Conservation (phyloP, 2,888 invertebrate species). For the Hyppa rectilinea region DNA sequence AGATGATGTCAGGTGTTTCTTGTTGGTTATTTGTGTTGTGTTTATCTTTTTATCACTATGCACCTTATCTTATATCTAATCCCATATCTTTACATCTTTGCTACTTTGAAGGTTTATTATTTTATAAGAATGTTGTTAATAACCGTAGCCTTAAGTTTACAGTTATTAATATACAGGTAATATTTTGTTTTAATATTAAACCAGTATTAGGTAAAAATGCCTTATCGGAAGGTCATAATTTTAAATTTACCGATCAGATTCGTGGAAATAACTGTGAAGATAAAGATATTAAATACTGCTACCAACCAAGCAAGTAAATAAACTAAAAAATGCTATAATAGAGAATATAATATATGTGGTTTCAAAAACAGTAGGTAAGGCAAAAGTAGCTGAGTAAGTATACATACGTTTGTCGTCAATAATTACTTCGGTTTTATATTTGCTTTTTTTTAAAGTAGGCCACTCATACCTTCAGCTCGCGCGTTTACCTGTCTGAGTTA, state of each 20-base stretch:
- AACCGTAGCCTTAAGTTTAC: background rate
- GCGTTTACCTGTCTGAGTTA: slow-evolving; percentile 68
- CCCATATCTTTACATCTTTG: slow-evolving; percentile 7
- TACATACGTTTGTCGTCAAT: slow-evolving; percentile 43
- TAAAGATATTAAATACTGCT: background rate
- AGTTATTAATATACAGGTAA: background rate
- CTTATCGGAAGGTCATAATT: background rate
- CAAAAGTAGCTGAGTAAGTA: slow-evolving; percentile 4
- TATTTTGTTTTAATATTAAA: background rate
- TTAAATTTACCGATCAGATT: background rate
- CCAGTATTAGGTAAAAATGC: background rate
- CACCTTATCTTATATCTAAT: slow-evolving; percentile 7
- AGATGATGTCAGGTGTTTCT: slow-evolving; percentile 56
- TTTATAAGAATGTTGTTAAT: background rate
- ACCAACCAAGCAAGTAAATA: background rate
- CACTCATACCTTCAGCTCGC: slow-evolving; percentile 61
- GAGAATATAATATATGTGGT: background rate
- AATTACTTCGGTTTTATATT: slow-evolving; percentile 65
- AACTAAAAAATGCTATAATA: background rate
- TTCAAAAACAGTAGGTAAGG: slow-evolving; percentile 1
- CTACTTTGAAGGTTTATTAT: background rate
- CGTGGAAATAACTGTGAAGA: background rate
- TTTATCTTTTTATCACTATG: slow-evolving; percentile 31
- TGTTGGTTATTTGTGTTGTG: slow-evolving; percentile 39
- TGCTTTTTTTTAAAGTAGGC: slow-evolving; percentile 70